Evolutionary conservation across 2,888 invertebrate genomes (phyloP), one percentile per base, ranked within the genome.

Genomic region (Platerodrilus igneus): DNA sequence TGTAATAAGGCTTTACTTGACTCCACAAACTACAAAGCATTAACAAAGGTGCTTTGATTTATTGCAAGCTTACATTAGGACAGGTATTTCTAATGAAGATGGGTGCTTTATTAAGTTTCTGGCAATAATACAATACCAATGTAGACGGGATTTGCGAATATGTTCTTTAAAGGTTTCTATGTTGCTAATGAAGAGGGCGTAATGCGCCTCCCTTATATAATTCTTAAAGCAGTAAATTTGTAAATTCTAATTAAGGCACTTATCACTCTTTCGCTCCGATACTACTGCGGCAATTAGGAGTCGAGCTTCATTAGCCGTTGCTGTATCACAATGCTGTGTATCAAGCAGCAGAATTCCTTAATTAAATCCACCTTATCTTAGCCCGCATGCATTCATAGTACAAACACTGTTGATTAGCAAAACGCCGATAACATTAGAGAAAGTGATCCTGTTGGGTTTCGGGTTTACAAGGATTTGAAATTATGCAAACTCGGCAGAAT

Each of bases 171-270:
- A n/a, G n/a, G n/a, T n/a, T n/a, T n/a, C n/a, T n/a, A 17, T 11
- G 10, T 25, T 40, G 23, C 29, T 34, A 40, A 34, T 40, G 40
- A 40, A 40, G 40, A 30, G 35, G 36, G 26, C 15, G 20, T 20
- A 29, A 15, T 27, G 11, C 35, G 14, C 27, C 39, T 32, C 33
- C n/a, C n/a, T n/a, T 9, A 40, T 35, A 37, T 40, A 38, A 45
- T 38, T 45, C 32, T 41, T 41, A 37, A 34, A 41, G 36, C 36
- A 37, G 45, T 45, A 37, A 45, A 45, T 45, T 45, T 45, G 45
- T 45, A 45, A 45, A 45, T 45, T 37, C 37, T 45, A 45, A 45
- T 45, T 45, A 45, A 45, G 37, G 34, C 45, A 45, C 45, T 45
- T 45, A 45, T 45, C 45, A 45, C 45, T 45, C 37, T 41, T 45